Conservation (phyloP, 2,797 vertebrate genomes). For the Eutrigla gurnardus region DNA sequence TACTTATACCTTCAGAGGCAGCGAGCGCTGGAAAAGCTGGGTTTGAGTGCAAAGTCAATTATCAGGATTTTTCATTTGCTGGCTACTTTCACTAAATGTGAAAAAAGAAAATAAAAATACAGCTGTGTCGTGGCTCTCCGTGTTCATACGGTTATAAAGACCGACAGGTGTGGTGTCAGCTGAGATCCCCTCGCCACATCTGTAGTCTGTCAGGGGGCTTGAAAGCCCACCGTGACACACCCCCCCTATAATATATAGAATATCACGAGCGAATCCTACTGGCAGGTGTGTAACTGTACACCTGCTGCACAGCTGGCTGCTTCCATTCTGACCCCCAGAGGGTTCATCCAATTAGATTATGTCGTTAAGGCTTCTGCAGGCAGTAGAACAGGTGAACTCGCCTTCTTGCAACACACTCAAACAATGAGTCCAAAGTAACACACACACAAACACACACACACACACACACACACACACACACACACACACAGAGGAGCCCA, state of each 20-base stretch:
- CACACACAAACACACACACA: slow-evolving; percentile 3
- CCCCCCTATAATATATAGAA: slow-evolving; percentile 34
- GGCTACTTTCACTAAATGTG: background rate
- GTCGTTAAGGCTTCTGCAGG: background rate
- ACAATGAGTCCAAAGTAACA: slow-evolving; percentile 21
- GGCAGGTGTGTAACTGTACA: slow-evolving; percentile 41
- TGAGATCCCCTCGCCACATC: slow-evolving; percentile 67
- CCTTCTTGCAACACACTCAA: slow-evolving; percentile 16
- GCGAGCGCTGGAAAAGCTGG: slow-evolving; percentile 15
- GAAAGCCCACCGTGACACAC: slow-evolving; percentile 29
- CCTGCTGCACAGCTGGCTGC: slow-evolving; percentile 19
- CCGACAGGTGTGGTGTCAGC: slow-evolving; percentile 53
- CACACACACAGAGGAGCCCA: slow-evolving; percentile 51
- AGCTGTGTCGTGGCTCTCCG: slow-evolving; percentile 4
- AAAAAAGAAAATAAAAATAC: background rate
- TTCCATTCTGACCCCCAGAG: slow-evolving; percentile 12
- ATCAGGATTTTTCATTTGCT: slow-evolving; percentile 21
- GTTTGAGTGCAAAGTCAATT: background rate
- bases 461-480: slow-evolving; percentile 39
- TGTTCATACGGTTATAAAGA: slow-evolving; percentile 8
- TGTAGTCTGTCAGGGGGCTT: slow-evolving; percentile 54
- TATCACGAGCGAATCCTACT: slow-evolving; percentile 36
- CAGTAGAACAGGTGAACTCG: slow-evolving; percentile 14
- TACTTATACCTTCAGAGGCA: slow-evolving; percentile 67
- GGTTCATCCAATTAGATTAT: slow-evolving; percentile 22